These are phyloP conservation scores for Lateolabrax maculatus DNA, from an alignment of 2,797 vertebrate genomes.

Conservation along the genomic window DNA sequence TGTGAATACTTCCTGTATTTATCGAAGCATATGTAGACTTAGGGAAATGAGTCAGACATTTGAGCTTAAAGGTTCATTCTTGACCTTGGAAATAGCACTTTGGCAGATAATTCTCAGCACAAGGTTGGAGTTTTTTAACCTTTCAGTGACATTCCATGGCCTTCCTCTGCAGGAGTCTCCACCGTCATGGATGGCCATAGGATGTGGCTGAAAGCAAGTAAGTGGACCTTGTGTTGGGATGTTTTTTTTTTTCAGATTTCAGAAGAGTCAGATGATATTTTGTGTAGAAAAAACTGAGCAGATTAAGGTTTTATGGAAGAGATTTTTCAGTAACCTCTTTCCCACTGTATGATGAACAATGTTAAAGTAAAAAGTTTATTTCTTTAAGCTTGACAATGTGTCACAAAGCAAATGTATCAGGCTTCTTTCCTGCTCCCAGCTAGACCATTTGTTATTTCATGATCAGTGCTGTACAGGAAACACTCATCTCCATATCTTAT, in stretches of 20 bases:
- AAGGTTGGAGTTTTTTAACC: not conserved
- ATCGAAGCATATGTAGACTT: conserved; percentile 4
- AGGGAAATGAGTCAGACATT: not conserved
- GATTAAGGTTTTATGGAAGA: not conserved
- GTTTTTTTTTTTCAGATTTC: no score
- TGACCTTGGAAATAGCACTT: not conserved
- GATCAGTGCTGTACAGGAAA: not conserved
- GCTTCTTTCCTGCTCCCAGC: not conserved
- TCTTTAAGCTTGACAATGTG: not conserved
- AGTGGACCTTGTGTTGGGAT: no score
- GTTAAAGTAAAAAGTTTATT: not conserved
- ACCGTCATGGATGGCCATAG: not conserved
- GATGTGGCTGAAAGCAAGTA: no score
- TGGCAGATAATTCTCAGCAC: not conserved
- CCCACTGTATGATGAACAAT: not conserved
- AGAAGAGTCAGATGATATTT: not conserved
- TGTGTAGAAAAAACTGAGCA: not conserved
- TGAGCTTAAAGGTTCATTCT: not conserved
- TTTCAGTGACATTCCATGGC: not conserved
- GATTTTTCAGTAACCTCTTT: not conserved
- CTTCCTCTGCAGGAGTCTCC: not conserved
- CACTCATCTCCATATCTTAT: not conserved
- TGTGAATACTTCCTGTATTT: conserved; percentile 29
- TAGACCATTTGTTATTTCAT: not conserved
- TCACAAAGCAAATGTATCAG: not conserved